phyloP scores from a whole-genome alignment of 2,888 invertebrate genomes.

The Phaonia tiefii region DNA sequence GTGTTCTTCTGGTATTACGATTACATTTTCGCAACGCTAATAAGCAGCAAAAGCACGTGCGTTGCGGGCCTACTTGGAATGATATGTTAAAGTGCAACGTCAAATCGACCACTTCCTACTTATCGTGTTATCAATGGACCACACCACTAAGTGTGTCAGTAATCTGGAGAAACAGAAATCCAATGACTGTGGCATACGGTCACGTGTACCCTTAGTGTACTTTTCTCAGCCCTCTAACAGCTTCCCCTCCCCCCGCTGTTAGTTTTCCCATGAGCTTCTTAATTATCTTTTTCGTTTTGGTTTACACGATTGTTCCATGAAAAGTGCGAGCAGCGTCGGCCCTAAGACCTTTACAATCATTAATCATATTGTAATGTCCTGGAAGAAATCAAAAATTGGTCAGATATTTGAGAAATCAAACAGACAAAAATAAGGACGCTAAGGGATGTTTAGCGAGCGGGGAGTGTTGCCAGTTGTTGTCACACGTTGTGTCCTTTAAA shows the following conservation, averaged over 20 bases:
- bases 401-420: too few relatives aligned
- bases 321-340: not conserved
- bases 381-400: not conserved
- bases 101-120: too few relatives aligned
- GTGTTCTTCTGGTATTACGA: too few relatives aligned
- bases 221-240: not conserved
- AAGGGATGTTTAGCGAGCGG: not conserved
- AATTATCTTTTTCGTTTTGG: not conserved
- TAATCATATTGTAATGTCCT: not conserved
- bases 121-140: not conserved
- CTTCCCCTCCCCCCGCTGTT: not conserved
- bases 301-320: slow-evolving; percentile 6
- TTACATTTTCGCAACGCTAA: too few relatives aligned
- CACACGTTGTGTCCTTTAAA: not conserved
- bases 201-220: slow-evolving; percentile 8
- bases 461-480: not conserved
- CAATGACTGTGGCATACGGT: not conserved
- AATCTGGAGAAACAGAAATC: not conserved
- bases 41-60: too few relatives aligned
- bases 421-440: not conserved
- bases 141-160: not conserved
- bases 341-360: not conserved
- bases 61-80: too few relatives aligned
- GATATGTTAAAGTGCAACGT: too few relatives aligned
- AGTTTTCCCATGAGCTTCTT: not conserved